Base-by-base conservation (phyloP, 2,888 invertebrate genomes). In the Zygaena filipendulae region DNA sequence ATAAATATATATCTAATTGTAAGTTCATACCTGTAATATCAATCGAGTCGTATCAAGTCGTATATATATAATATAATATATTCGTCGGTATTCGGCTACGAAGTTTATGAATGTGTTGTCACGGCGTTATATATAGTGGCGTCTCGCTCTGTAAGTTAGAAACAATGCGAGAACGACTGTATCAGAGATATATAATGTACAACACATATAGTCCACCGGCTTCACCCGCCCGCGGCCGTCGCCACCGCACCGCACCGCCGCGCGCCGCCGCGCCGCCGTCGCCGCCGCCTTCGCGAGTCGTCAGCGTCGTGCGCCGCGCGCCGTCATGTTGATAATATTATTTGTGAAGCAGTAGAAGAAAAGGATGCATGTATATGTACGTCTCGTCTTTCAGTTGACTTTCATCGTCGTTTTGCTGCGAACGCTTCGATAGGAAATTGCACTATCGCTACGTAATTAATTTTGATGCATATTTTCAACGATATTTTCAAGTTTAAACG, bases 361-460 rank as follows among this genome's bases (percentile, higher is more conserved):
- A 75, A 71, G 77, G 77, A 75, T 70, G 66, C 70, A 68, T 69
- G 68, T 74, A 77, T 77, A 74, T 74, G 63, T 74, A 68, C 67
- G 69, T 75, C 77, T 77, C 77, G 75, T 72, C 75, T 77, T 75
- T 75, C 77, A 79, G 77, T 79, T 77, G 77, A 77, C 77, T 79
- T 79, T 77, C 75, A 75, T 72, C 77, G 70, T 68, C 69, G 75
- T 72, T 74, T 71, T 69, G 74, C 67, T 64, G 75, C 64, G 75
- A 77, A 77, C 77, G 77, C 74, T 77, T 77, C 69, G 64, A 71
- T 70, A 72, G 62, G 56, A 69, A 69, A 72, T 70, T 69, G 69
- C 72, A 68, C 57, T 69, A 66, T 67, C 67, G 70, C 71, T 69
- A 72, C 72, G 72, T 74, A 72, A 71, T 72, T 68, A 63, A 67